Conservation (phyloP, 2,888 invertebrate genomes). For the Caenorhabditis imperialis region DNA sequence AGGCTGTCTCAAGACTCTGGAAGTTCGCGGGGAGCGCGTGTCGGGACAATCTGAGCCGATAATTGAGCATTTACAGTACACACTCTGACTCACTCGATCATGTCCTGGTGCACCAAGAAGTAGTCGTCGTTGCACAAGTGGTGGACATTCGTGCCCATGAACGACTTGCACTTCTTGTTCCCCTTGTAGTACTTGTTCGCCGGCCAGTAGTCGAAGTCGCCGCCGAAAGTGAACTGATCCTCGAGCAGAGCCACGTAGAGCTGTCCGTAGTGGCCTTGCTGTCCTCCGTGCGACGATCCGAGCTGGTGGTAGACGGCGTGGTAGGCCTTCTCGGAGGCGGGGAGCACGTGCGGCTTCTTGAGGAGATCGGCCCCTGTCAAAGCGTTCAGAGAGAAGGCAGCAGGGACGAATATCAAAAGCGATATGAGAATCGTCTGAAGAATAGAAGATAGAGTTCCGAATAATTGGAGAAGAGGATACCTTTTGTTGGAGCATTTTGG, state of each 20-base stretch:
- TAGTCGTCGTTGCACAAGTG: slow-evolving; percentile 22
- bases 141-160: slow-evolving; percentile 31
- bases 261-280: slow-evolving; percentile 7
- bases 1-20: not conserved
- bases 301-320: slow-evolving; percentile 35
- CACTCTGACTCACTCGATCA: slow-evolving; percentile 12
- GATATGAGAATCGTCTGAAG: slow-evolving; percentile 1
- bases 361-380: slow-evolving; percentile 12
- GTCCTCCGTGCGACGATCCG: not conserved
- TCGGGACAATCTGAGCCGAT: too few species aligned
- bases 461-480: too few species aligned
- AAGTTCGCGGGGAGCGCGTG: too few species aligned
- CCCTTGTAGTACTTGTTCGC: not conserved
- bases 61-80: too few species aligned
- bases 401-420: slow-evolving; percentile 16
- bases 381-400: not conserved
- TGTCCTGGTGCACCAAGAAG: slow-evolving; percentile 43
- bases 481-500: too few species aligned
- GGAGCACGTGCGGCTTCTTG: slow-evolving; percentile 34
- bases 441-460: not conserved
- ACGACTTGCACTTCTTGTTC: slow-evolving; percentile 19
- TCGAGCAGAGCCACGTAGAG: slow-evolving; percentile 40
- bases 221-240: slow-evolving; percentile 45
- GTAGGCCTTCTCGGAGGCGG: slow-evolving; percentile 19
- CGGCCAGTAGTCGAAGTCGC: slow-evolving; percentile 25